Base-by-base conservation (phyloP, 2,113 vertebrate genomes). In the Tychaedon coryphoeus region DNA sequence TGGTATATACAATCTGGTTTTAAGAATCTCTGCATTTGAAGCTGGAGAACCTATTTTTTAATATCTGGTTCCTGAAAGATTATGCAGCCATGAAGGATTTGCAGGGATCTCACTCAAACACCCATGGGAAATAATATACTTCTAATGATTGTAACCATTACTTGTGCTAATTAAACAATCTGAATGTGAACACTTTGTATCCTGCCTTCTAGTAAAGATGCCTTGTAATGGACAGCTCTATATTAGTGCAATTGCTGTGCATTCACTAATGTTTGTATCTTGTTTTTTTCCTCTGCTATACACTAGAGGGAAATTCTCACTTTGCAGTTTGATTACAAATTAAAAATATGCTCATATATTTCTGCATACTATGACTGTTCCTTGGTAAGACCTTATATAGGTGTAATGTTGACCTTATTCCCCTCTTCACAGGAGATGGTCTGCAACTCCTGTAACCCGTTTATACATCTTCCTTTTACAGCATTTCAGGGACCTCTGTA, bases 301-400 rank as follows among this genome's bases (percentile, higher is more conserved):
- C 28, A 29, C n/a, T 64, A 86, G 75, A 90, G 79, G 85, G 73
- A 91, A 88, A 79, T 51, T 77, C 54, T 95, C 43, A 93, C 75
- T 57, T 88, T 72, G 64, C 53, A 92, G 72, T 93, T 86, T 92
- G 64, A 86, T 86, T 92, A 78, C 1, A 0, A 86, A 96, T 96
- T 96, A 95, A 96, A 96, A 80, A 42, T 9, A 36, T 60, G 65
- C 88, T 94, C 80, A 92, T 90, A 53, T 10, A 70, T 82, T 90
- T 74, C 75, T 92, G 86, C 72, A 93, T 60, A 74, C 42, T 76
- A 6, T 62, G 90, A 20, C 65, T 77, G 22, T 76, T 95, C 38
- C 43, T 88, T 91, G 75, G 10, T 56, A 73, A 86, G 81, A 51
- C 10, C 4, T 73, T n/a, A 13, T 14, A 10, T 10, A 85, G 36